Base-by-base conservation (phyloP, 2,888 invertebrate species). In the Lasioglossum villosulum region DNA sequence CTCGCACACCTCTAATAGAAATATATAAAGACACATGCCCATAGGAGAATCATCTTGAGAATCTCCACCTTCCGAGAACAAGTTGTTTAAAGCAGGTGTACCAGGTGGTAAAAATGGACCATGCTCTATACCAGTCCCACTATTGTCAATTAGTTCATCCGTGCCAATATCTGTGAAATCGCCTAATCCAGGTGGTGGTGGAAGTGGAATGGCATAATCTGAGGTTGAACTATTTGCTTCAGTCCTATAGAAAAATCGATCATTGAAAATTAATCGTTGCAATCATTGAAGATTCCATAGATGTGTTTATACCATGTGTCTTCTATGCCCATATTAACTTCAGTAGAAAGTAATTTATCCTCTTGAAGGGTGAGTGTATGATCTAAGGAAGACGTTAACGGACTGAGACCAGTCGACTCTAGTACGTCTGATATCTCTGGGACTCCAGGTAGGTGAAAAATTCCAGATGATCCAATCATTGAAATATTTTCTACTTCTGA, bases 241-340 rank as follows among this genome's bases (percentile, higher is more conserved):
- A 39, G 93, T 92, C 95, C 95, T 95, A 66, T 30, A 42, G 68
- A 37, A 48, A 71, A 12, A n/a, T 4, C 4, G 0, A 56, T 56
- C 56, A 1, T 56, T 56, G n/a, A 56, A n/a, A n/a, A 56, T n/a
- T n/a, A n/a, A 56, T 56, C n/a, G 23, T n/a, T 23, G 12, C 42
- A 68, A 56, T 66, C 10, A 68, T 37, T 39, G 27, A 23, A 63
- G 6, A 45, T 71, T 30, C 56, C 27, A 70, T 66, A 68, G 30
- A 75, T 37, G 63, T 82, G 8, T 77, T 30, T n/a, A 12, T 82
- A 95, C 95, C 95, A 96, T 80, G 95, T 95, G 90, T 95, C 95
- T 92, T 95, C 95, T 86, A 96, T 94, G 80, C 95, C 95, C 95
- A 95, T 95, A 81, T 92, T 93, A 89, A 91, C 90, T 80, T 94